Evolutionary conservation across 2,113 vertebrate species (phyloP).

Genomic region (Calidris pygmaea): DNA sequence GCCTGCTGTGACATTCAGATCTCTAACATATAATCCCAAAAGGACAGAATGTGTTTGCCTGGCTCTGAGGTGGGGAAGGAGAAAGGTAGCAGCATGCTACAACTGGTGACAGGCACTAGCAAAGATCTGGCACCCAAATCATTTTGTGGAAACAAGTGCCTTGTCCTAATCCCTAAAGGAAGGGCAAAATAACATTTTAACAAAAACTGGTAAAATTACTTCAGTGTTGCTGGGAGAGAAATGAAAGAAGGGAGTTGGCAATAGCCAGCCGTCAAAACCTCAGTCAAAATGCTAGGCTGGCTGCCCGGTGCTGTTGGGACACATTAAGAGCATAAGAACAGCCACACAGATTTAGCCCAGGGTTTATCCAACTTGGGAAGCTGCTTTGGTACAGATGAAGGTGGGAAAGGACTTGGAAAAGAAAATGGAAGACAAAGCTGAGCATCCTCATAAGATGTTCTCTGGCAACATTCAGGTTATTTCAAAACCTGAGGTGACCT

Average conservation of each 20-base stretch:
- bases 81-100: not conserved
- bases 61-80: not conserved
- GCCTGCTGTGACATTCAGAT: conserved; percentile 55
- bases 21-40: not conserved
- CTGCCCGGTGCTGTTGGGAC: not conserved
- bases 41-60: not conserved
- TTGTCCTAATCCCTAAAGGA: not conserved
- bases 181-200: not conserved
- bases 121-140: not conserved
- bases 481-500: not conserved
- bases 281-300: not conserved
- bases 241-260: not conserved
- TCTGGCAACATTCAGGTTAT: not conserved
- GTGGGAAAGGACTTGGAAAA: not conserved
- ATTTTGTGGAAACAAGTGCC: not conserved
- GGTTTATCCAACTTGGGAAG: not conserved
- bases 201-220: not conserved
- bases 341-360: not conserved
- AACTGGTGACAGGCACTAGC: not conserved
- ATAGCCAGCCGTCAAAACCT: not conserved
- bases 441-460: not conserved
- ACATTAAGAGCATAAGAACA: not conserved
- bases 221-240: not conserved
- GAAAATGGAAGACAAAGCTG: not conserved
- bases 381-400: not conserved